Evolutionary conservation across 2,888 invertebrate species (phyloP), one percentile per base, ranked within the genome.

Genomic region (Sinhomidia bicolor): DNA sequence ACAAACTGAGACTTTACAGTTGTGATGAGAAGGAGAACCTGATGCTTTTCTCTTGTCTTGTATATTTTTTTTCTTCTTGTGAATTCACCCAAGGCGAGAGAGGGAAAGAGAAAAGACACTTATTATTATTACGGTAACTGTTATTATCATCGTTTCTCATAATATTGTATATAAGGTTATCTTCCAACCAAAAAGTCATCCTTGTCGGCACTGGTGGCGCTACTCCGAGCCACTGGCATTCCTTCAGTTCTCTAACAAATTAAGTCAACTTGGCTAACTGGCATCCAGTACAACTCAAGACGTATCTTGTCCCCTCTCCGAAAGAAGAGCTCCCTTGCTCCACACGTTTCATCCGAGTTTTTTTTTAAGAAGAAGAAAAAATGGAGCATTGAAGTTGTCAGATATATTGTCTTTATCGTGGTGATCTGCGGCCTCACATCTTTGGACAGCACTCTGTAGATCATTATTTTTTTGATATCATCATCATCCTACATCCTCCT

Each of bases 11-110:
- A 62, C 62, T 60, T 29, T 29, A 62, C 5, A n/a, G 32, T 9
- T 14, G 62, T 62, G 32, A 23, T 1, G 20, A 60, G 23, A 20
- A 32, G 12, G 44, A 44, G 44, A 47, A 84, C 84, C 84, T 84
- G 84, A 84, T 84, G 84, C 83, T 62, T 71, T 82, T 68, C 62
- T 62, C 62, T 62, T 7, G 5, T 47, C 23, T n/a, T n/a, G n/a
- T n/a, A n/a, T n/a, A n/a, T n/a, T 60, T 54, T 26, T n/a, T 57
- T 65, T 68, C 51, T 68, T 32, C 47, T 68, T 76, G 85, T 78
- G 85, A 85, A 83, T 26, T 83, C 78, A 65, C 76, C 76, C 78
- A 20, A 62, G 76, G 51, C 78, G 47, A 62, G 32, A 62, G 32
- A 14, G 32, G 32, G 29, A 62, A 10, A 62, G 60, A 62, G 32